Base-by-base conservation (phyloP, 2,113 vertebrate species). In the Protomyctophum bolini region DNA sequence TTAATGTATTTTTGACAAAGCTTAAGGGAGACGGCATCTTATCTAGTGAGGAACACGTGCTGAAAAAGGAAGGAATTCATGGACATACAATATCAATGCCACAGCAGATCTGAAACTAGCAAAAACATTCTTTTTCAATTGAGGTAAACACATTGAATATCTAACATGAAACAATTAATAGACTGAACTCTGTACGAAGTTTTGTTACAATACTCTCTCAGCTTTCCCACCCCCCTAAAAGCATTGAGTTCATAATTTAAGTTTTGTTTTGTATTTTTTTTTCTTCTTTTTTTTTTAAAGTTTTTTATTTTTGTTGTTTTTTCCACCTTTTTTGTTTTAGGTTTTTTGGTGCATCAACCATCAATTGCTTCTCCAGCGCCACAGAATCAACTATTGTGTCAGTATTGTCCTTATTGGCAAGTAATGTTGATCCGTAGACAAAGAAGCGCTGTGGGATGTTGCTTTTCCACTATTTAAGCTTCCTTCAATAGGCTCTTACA, bases 111-210 rank as follows among this genome's bases (percentile, higher is more conserved):
- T 98, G 96, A 97, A 98, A 98, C 98, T 98, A 99, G 97, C 97
- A 99, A 98, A 98, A 99, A 98, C 96, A 98, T 98, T 98, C 96
- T 96, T 98, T 97, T 98, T 98, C 96, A 98, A 96, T 99, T 98
- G 97, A 98, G 98, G 97, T 99, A 99, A 98, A 99, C 97, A 99
- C 98, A 99, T 98, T 98, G 96, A 99, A 99, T 99, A 99, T 99
- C 97, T 98, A 99, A 99, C 98, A 99, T 97, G 98, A 97, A 98
- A 99, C 97, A 98, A 98, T 97, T 98, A 97, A 98, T 98, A 98
- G 96, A 98, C 96, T 86, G 93, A 97, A 98, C 96, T 99, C 96
- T 99, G 97, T 97, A 98, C 96, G 96, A 97, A 98, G 96, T 98
- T 91, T 95, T 98, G 96, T 97, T 98, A 99, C 98, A 98, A 96